These are phyloP conservation scores for Pemphigus obesinymphae DNA, from an alignment of 1,140 invertebrate genomes.

Conservation along the genomic window DNA sequence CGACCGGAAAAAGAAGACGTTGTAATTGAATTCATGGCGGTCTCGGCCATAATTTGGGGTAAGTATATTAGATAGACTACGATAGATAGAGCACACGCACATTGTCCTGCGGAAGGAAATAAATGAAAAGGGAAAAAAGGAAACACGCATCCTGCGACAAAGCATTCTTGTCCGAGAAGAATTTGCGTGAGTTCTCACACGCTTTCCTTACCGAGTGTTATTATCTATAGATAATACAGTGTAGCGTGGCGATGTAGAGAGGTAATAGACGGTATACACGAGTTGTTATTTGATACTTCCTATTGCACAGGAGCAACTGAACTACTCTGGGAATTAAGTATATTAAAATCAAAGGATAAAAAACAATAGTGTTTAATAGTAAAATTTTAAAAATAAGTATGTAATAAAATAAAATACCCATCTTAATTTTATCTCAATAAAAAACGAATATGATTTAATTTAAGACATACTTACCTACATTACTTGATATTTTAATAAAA, in stretches of 20 bases:
- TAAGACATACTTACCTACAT: too few relatives aligned
- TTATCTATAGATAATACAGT: too few relatives aligned
- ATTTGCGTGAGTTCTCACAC: conserved; percentile 27
- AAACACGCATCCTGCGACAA: conserved; percentile 36
- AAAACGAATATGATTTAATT: too few relatives aligned
- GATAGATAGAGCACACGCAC: conserved; percentile 39
- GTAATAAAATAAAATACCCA: too few relatives aligned
- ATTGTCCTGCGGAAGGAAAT: conserved; percentile 26
- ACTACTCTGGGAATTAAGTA: not conserved
- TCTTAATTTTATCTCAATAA: too few relatives aligned
- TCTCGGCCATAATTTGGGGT: not conserved
- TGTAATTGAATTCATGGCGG: conserved; percentile 23
- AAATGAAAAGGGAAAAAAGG: conserved; percentile 33
- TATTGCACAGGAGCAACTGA: not conserved
- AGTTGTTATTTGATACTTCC: conserved; percentile 30
- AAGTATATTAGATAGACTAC: conserved; percentile 4
- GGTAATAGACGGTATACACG: not conserved
- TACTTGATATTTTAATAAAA: too few relatives aligned
- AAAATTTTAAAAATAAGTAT: not conserved
- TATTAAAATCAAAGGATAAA: not conserved
- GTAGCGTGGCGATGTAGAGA: not conserved
- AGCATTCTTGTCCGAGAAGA: conserved; percentile 15
- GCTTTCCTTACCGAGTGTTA: not conserved
- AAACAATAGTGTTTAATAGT: not conserved
- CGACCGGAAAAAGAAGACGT: conserved; percentile 1